phyloP scores from a whole-genome alignment of 2,888 invertebrate species.

The Troilus luridus region DNA sequence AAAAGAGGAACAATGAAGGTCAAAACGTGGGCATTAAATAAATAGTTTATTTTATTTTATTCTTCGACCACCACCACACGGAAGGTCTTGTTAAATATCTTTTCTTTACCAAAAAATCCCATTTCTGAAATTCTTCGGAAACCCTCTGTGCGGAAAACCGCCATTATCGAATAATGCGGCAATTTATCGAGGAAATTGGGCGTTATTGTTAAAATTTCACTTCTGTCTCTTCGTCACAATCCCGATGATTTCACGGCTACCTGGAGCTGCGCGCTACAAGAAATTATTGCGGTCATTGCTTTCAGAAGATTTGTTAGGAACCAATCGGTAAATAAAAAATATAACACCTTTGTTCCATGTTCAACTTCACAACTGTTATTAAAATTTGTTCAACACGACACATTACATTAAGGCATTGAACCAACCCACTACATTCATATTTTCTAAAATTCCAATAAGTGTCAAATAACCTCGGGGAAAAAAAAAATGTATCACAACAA shows the following conservation, averaged over 20 bases:
- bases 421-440: too few relatives aligned
- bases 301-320: not conserved
- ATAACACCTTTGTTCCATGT: not conserved
- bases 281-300: not conserved
- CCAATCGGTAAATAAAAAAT: not conserved
- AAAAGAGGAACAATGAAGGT: too few relatives aligned
- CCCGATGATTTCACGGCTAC: not conserved
- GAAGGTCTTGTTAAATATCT: not conserved
- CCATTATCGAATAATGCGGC: constrained; percentile 12
- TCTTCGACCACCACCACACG: too few relatives aligned
- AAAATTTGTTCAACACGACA: too few relatives aligned
- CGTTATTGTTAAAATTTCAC: constrained; percentile 18
- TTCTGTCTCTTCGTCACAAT: not conserved
- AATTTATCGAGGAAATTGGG: constrained; percentile 22
- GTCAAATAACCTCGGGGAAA: too few relatives aligned
- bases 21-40: too few relatives aligned
- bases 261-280: not conserved
- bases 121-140: not conserved
- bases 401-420: too few relatives aligned
- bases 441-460: too few relatives aligned
- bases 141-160: not conserved
- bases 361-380: too few relatives aligned
- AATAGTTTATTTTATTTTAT: too few relatives aligned
- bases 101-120: not conserved
- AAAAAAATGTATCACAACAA: too few relatives aligned